These are phyloP conservation scores for Polyommatus iphigenia DNA, from an alignment of 2,888 invertebrate species.

Conservation along the genomic window DNA sequence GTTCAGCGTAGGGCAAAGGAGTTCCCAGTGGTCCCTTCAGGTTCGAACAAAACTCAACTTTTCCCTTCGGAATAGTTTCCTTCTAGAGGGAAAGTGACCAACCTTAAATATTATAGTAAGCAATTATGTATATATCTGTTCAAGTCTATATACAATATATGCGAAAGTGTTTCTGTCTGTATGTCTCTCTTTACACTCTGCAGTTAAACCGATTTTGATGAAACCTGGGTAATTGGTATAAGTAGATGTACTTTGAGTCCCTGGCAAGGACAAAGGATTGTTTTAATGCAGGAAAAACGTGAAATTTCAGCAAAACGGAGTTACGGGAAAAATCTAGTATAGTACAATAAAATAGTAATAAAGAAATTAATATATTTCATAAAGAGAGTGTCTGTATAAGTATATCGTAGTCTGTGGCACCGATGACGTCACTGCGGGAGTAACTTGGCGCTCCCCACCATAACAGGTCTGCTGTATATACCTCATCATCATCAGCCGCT, in stretches of 20 bases:
- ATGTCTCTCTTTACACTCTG: background rate
- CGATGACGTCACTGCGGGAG: conserved; percentile 7
- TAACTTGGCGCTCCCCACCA: conserved; percentile 16
- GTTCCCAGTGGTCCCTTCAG: too few species aligned
- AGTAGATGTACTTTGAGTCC: background rate
- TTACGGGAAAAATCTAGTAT: background rate
- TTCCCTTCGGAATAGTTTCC: too few species aligned
- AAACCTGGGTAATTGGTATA: background rate
- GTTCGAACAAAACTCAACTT: too few species aligned
- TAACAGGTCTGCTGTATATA: conserved; percentile 15
- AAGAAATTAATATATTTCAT: background rate
- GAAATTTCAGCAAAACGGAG: background rate
- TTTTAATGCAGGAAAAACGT: background rate
- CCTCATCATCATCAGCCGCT: background rate
- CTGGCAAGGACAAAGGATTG: background rate
- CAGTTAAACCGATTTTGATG: background rate
- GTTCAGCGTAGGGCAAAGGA: too few species aligned
- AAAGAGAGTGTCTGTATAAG: background rate
- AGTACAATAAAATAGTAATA: background rate
- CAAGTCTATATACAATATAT: too few species aligned
- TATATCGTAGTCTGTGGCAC: conserved; percentile 3
- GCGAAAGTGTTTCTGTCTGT: background rate
- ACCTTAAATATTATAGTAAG: too few species aligned
- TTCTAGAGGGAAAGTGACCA: too few species aligned
- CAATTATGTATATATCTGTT: too few species aligned